phyloP scores from a whole-genome alignment of 2,888 invertebrate species.

The Bedellia somnulentella region DNA sequence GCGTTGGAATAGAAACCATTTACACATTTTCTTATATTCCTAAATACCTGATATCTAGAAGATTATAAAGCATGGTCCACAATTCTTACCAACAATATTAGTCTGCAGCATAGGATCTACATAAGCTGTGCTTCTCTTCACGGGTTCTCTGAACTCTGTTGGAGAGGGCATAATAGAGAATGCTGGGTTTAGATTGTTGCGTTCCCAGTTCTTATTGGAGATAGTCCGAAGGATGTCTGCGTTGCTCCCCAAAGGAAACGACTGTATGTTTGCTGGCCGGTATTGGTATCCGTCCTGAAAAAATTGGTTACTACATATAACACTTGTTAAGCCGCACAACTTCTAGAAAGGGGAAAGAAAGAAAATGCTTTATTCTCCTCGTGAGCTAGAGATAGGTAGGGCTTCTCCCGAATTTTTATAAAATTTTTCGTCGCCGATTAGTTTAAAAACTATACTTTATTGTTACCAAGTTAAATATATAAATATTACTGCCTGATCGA shows the following conservation, averaged over 20 bases:
- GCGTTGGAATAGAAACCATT: too few species aligned
- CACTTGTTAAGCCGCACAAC: background rate
- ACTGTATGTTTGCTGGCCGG: conserved; percentile 29
- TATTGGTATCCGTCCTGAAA: conserved; percentile 38
- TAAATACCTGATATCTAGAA: too few species aligned
- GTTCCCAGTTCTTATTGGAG: conserved; percentile 41
- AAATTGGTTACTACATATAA: too few species aligned
- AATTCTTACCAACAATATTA: conserved; percentile 38
- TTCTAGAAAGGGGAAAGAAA: background rate
- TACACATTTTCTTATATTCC: too few species aligned
- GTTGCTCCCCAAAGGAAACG: conserved; percentile 40
- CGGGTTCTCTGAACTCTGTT: conserved; percentile 35
- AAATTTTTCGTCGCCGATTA: too few species aligned
- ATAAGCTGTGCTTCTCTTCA: conserved; percentile 38
- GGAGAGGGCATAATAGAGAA: conserved; percentile 28
- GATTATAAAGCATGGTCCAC: too few species aligned
- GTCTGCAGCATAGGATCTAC: conserved; percentile 46
- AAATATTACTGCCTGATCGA: too few species aligned
- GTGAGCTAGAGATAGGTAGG: too few species aligned
- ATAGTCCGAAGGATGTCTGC: conserved; percentile 41
- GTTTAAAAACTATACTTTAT: too few species aligned
- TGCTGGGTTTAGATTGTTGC: conserved; percentile 35
- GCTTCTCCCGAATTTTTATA: too few species aligned
- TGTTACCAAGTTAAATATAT: too few species aligned
- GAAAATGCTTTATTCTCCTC: too few species aligned